Evolutionary conservation across 1,140 invertebrate species (phyloP), one percentile per base, ranked within the genome.

Genomic region (Coenobita brevimanus): DNA sequence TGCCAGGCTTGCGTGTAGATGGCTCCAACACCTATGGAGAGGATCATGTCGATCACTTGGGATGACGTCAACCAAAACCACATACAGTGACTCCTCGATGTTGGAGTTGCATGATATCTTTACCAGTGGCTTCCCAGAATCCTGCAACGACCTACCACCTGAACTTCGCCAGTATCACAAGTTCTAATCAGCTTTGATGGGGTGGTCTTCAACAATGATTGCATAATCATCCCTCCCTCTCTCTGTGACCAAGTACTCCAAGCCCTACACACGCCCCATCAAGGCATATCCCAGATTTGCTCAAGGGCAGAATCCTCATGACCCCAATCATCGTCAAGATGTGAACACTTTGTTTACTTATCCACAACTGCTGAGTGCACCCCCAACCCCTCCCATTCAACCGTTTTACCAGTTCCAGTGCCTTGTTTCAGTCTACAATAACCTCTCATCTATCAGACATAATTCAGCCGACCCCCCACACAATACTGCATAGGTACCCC

Each of bases 401-500:
- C 50, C 76, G 38, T 36, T 30, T 6, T 80, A 75, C n/a, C 46
- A 3, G 54, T 80, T 80, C 43, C 76, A 80, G 38, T 80, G 46
- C 50, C 54, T 80, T 54, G 76, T 80, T n/a, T 80, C 76, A 13
- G 50, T 54, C 38, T 80, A 80, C 76, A n/a, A n/a, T n/a, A n/a
- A n/a, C n/a, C n/a, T n/a, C n/a, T n/a, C n/a, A n/a, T n/a, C n/a
- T n/a, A n/a, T n/a, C n/a, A n/a, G n/a, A n/a, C n/a, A n/a, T n/a
- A n/a, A n/a, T n/a, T n/a, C n/a, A n/a, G n/a, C n/a, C n/a, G n/a
- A n/a, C n/a, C n/a, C n/a, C n/a, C n/a, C n/a, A n/a, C n/a, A n/a
- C n/a, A n/a, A n/a, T n/a, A n/a, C n/a, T n/a, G n/a, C n/a, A n/a
- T n/a, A n/a, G n/a, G n/a, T n/a, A n/a, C n/a, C n/a, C n/a, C n/a